Conservation (phyloP, 2,797 vertebrate genomes). For the Eulemur albifrons region DNA sequence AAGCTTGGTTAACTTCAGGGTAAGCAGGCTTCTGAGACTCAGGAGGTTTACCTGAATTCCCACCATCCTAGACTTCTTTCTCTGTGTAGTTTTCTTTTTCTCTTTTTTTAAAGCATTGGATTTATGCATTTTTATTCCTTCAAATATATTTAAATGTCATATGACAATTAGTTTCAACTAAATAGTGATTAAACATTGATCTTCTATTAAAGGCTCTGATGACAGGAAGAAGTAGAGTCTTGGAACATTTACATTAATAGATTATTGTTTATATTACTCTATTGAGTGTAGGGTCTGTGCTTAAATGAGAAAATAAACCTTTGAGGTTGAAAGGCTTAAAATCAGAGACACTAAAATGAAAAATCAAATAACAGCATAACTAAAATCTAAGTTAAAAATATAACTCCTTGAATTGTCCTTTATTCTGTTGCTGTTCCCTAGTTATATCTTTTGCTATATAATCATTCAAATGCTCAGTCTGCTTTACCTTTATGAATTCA, state of each 20-base stretch:
- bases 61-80: neutral
- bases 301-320: constrained; percentile 29
- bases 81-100: neutral
- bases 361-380: neutral
- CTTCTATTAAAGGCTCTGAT: neutral
- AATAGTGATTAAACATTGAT: neutral
- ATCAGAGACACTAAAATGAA: constrained; percentile 3
- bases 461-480: neutral
- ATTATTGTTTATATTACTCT: constrained; percentile 5
- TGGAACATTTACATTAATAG: neutral
- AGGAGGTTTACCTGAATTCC: neutral
- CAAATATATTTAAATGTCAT: constrained; percentile 17
- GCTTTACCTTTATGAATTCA: neutral
- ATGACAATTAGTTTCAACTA: neutral
- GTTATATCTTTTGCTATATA: neutral
- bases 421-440: neutral
- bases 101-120: neutral
- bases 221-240: neutral
- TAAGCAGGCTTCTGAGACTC: neutral
- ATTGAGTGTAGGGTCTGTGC: neutral
- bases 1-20: neutral
- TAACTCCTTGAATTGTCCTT: neutral
- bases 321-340: neutral
- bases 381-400: neutral
- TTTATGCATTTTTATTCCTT: constrained; percentile 10